Evolutionary conservation across 64 coral and sea anemone genomes (phyloP).

Genomic region (Acropora tenuis): DNA sequence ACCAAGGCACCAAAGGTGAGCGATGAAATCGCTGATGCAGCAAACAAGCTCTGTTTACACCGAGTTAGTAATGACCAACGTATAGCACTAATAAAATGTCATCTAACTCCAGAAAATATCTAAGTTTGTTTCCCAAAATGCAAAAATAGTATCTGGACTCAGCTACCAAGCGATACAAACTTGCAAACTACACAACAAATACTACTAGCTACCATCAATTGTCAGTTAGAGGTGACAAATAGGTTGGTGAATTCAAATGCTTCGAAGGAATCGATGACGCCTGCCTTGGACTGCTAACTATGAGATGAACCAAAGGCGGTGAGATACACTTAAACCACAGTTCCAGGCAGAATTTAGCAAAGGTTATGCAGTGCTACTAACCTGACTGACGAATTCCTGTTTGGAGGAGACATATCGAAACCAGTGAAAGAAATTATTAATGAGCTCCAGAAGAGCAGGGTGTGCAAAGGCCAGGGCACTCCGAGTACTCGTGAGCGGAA

Average conservation of each 20-base stretch:
- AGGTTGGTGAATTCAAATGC: slow-evolving; percentile 50
- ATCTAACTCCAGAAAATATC: slow-evolving; percentile 66
- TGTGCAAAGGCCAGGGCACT: too few species aligned
- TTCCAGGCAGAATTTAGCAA: slow-evolving; percentile 61
- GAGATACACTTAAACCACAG: slow-evolving; percentile 54
- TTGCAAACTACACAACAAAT: slow-evolving; percentile 41
- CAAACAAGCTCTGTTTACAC: slow-evolving; percentile 60
- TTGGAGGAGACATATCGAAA: slow-evolving; percentile 5
- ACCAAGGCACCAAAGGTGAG: slow-evolving; percentile 62
- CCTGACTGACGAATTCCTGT: background rate
- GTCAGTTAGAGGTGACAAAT: slow-evolving; percentile 48
- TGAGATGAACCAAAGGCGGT: slow-evolving; percentile 42
- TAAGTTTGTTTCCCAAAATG: slow-evolving; percentile 60
- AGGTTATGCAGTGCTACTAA: slow-evolving; percentile 28
- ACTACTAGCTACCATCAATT: slow-evolving; percentile 49
- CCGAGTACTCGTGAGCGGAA: too few species aligned
- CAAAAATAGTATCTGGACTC: slow-evolving; percentile 59
- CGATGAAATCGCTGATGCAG: slow-evolving; percentile 36
- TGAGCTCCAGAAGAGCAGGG: too few species aligned
- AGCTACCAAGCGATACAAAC: slow-evolving; percentile 41
- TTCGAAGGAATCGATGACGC: slow-evolving; percentile 39
- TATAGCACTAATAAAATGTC: slow-evolving; percentile 41
- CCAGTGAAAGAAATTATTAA: too few species aligned
- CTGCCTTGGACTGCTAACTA: slow-evolving; percentile 44
- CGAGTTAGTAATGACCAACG: slow-evolving; percentile 62